These are phyloP conservation scores for Palythoa grandiflora DNA, from an alignment of 92 coral and sea anemone genomes.

Conservation along the genomic window DNA sequence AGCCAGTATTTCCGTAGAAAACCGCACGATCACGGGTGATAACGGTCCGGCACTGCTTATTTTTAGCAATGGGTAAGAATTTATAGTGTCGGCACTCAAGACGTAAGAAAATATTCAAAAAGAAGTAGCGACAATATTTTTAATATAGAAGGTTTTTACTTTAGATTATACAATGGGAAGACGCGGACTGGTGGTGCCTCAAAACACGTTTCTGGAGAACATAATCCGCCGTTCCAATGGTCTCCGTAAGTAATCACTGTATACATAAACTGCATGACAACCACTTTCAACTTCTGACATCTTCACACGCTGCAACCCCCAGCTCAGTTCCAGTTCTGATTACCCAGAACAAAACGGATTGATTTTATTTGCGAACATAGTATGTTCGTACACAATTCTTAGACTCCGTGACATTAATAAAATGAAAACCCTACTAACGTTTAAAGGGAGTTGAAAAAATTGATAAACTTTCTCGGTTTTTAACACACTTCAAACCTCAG, in stretches of 20 bases:
- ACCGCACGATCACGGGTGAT: too few species aligned
- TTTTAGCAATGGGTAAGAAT: conserved; percentile 25
- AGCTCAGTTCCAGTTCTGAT: not conserved
- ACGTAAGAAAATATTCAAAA: not conserved
- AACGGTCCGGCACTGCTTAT: too few species aligned
- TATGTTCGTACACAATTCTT: too few species aligned
- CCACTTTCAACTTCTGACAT: not conserved
- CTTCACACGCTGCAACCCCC: not conserved
- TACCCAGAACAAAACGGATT: not conserved
- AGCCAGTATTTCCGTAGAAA: not conserved
- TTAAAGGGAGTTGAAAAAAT: too few species aligned
- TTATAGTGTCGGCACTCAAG: not conserved
- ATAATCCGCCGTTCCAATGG: conserved; percentile 94
- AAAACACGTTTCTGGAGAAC: conserved; percentile 92
- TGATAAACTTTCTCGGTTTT: too few species aligned
- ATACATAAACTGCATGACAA: not conserved
- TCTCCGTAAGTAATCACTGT: conserved; percentile 77
- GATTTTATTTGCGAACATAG: not conserved
- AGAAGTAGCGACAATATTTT: not conserved
- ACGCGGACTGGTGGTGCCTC: conserved; percentile 96
- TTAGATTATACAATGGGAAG: conserved; percentile 83
- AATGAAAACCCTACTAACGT: too few species aligned
- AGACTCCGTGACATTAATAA: too few species aligned
- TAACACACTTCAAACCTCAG: too few species aligned
- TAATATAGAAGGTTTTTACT: conserved; percentile 34